Percentiles rank a stretch among this genome's conserved stretches.
Conservation (phyloP, 2,888 invertebrate genomes). For the Diploptera punctata region DNA sequence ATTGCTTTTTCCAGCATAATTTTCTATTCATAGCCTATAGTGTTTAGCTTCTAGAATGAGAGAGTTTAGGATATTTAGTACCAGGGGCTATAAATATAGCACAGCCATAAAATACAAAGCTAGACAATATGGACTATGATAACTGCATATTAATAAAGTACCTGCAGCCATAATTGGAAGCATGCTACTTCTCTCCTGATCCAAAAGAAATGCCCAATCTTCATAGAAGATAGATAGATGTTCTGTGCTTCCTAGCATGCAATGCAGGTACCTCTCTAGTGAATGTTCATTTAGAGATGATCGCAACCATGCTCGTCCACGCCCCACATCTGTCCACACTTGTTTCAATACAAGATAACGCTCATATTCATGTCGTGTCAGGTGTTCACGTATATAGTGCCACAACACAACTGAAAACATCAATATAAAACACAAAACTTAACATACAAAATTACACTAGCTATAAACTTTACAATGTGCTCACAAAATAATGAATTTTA, state of each 20-base stretch:
- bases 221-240: constrained; percentile 79
- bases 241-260: constrained; percentile 68
- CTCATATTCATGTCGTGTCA: constrained; percentile 88
- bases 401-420: constrained; percentile 71
- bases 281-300: constrained; percentile 91
- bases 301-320: constrained; percentile 88
- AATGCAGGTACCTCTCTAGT: constrained; percentile 80
- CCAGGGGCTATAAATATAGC: too few relatives aligned
- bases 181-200: constrained; percentile 78
- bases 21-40: too few relatives aligned
- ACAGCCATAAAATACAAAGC: too few relatives aligned
- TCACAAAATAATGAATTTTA: too few relatives aligned
- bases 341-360: constrained; percentile 75
- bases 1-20: too few relatives aligned
- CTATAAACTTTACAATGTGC: too few relatives aligned
- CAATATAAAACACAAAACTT: too few relatives aligned
- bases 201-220: constrained; percentile 82
- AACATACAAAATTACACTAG: too few relatives aligned
- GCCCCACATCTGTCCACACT: constrained; percentile 77
- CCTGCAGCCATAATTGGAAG: constrained; percentile 88
- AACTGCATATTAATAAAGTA: too few relatives aligned
- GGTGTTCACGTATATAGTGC: constrained; percentile 78
- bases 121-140: too few relatives aligned
- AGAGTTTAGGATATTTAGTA: too few relatives aligned
- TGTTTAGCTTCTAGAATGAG: too few relatives aligned